Base-by-base conservation (phyloP, 2,113 vertebrate genomes). In the Apaloderma vittatum region DNA sequence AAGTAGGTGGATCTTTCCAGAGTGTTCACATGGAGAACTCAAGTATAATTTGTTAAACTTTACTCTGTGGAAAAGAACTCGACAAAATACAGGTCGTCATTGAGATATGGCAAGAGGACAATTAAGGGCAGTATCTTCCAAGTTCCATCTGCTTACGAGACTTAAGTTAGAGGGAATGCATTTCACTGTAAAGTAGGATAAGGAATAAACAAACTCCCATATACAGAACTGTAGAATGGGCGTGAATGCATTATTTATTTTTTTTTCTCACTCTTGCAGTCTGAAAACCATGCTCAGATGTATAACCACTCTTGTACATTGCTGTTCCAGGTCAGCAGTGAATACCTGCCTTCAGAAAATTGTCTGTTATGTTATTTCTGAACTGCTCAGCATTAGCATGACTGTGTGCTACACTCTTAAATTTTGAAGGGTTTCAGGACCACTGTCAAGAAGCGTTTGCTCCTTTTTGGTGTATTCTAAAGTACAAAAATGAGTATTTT, bases 251-350 rank as follows among this genome's bases (percentile, higher is more conserved):
- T 20, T 27, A 3, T 30, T 51, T 11, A 48, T 72, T n/a, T 82
- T 76, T 78, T 70, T 29, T 4, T 1, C 24, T 76, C 9, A 3
- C 37, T 68, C 29, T 62, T 54, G 12, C 16, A 48, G 15, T 57
- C 58, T 52, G 51, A 51, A 68, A 18, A 9, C 48, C 34, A 7
- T 32, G 21, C 40, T 70, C 24, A 26, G 27, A 5, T 29, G 16
- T 79, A 15, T 32, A 70, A 12, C 19, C 4, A 8, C 4, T 13
- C 40, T 22, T 22, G 6, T 14, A 20, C 0, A 1, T 12, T 1
- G 1, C 76, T 74, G 5, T 57, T 90, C 5, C 6, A 65, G 55
- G 62, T 40, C 32, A 75, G 40, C 67, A 79, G 67, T 68, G 48
- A 80, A 57, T 49, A 36, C 14, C n/a, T 52, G 32, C 58, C 62